These are phyloP conservation scores for Thymelicus acteon DNA, from an alignment of 2,888 invertebrate genomes.

Conservation along the genomic window DNA sequence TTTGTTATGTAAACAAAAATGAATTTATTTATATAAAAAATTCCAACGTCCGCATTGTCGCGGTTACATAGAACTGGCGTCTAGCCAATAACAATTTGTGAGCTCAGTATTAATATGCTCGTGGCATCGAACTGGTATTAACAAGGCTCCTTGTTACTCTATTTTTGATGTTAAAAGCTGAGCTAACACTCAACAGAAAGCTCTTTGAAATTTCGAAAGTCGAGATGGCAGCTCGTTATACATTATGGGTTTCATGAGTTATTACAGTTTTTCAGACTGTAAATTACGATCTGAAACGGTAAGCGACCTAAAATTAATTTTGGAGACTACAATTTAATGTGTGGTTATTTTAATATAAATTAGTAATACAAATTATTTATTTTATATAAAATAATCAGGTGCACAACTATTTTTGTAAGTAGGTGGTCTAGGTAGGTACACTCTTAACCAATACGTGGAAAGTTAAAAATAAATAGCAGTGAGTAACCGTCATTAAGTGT, in stretches of 20 bases:
- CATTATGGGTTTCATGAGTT: conserved; percentile 22
- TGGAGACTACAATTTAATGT: too few relatives aligned
- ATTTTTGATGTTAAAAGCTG: conserved; percentile 67
- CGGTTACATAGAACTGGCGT: conserved; percentile 56
- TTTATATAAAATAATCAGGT: too few relatives aligned
- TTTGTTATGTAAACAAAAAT: not conserved
- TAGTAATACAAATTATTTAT: too few relatives aligned
- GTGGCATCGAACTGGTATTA: conserved; percentile 61
- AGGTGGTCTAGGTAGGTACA: too few relatives aligned
- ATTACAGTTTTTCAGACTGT: conserved; percentile 7
- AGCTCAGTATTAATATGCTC: conserved; percentile 59
- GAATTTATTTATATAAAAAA: not conserved
- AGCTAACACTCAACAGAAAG: conserved; percentile 45
- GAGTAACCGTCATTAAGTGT: too few relatives aligned
- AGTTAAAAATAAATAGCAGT: too few relatives aligned
- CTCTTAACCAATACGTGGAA: too few relatives aligned
- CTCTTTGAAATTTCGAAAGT: conserved; percentile 34
- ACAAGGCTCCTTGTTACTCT: conserved; percentile 66
- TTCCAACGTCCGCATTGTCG: conserved; percentile 9
- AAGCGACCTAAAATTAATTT: too few relatives aligned
- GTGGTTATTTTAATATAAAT: too few relatives aligned
- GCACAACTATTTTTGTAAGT: too few relatives aligned
- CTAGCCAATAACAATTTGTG: conserved; percentile 54
- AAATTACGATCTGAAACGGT: not conserved
- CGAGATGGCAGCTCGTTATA: conserved; percentile 21